Base-by-base conservation (phyloP, 2,113 vertebrate species). In the Nestor notabilis region DNA sequence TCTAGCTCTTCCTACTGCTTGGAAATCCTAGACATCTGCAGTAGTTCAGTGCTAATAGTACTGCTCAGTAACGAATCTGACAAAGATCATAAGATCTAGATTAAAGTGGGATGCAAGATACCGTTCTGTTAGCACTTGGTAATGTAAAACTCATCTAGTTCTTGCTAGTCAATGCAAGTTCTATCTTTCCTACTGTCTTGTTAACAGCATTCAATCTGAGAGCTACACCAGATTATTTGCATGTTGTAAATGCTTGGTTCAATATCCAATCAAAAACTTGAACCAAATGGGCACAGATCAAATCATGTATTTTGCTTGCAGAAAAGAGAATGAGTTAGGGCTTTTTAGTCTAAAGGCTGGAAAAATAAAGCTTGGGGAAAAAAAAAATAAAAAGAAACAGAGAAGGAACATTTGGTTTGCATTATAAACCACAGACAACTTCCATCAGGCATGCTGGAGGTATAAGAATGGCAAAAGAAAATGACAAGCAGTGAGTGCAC, bases 371-470 rank as follows among this genome's bases (percentile, higher is more conserved):
- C 75, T 84, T 71, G 64, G 33, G 29, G 33, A 0, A 1, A 20
- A 58, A 44, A 13, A 13, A 28, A 74, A 50, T 27, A 13, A 28
- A 74, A 53, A 31, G 43, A 63, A 91, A 85, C 66, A 89, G 87
- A 90, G 80, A 47, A 88, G 58, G 72, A 96, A 96, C 95, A 95
- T 91, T 90, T 93, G 93, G 92, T 95, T 97, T 96, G 64, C 77
- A 71, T 91, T 97, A 92, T 47, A 81, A 93, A 94, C 96, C 93
- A 96, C 97, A 96, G 96, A 92, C 95, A 97, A 88, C 93, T 96
- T 96, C 85, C 93, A 95, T 94, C 86, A 88, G 94, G 68, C 78
- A 1, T 55, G 29, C 70, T 87, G 71, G 77, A 83, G 81, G 93
- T 87, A 83, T 63, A 81, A 93, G 93, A 96, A 90, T 61, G 91